Evolutionary conservation across 2,797 vertebrate species (phyloP).

Genomic region (Molossus alvarezi): DNA sequence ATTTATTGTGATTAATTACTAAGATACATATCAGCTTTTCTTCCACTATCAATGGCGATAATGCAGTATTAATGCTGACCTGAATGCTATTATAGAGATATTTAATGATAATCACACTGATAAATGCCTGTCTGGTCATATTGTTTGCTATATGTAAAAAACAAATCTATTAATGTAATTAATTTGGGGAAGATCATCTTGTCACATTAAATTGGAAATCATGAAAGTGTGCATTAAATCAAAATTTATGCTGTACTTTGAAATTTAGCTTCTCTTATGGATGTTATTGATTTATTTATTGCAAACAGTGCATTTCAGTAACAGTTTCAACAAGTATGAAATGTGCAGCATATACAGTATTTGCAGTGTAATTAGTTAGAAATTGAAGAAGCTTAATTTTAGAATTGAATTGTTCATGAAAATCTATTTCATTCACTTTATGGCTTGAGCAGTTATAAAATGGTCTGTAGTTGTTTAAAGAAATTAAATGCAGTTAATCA

Average conservation of each 20-base stretch:
- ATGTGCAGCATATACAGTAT: conserved; percentile 41
- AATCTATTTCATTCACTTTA: conserved; percentile 66
- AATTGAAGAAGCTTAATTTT: conserved; percentile 74
- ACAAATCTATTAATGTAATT: neutral
- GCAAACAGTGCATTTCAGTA: conserved; percentile 34
- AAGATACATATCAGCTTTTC: neutral
- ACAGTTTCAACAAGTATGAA: conserved; percentile 53
- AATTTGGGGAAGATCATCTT: neutral
- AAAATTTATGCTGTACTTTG: conserved; percentile 44
- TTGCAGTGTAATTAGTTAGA: conserved; percentile 78
- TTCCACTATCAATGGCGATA: neutral
- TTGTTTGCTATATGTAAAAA: neutral
- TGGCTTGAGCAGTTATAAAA: conserved; percentile 75
- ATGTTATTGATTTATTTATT: conserved; percentile 12
- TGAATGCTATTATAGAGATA: conserved; percentile 20
- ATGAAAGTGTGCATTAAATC: neutral
- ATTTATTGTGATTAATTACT: conserved; percentile 55
- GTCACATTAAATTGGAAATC: neutral
- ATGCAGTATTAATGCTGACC: neutral
- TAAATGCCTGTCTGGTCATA: neutral
- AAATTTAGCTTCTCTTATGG: neutral
- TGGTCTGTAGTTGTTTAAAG: conserved; percentile 74
- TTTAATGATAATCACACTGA: neutral
- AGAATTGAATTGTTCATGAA: conserved; percentile 68
- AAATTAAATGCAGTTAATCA: conserved; percentile 74